phyloP scores from a whole-genome alignment of 1,140 invertebrate genomes.

The Drosophila mojavensis region DNA sequence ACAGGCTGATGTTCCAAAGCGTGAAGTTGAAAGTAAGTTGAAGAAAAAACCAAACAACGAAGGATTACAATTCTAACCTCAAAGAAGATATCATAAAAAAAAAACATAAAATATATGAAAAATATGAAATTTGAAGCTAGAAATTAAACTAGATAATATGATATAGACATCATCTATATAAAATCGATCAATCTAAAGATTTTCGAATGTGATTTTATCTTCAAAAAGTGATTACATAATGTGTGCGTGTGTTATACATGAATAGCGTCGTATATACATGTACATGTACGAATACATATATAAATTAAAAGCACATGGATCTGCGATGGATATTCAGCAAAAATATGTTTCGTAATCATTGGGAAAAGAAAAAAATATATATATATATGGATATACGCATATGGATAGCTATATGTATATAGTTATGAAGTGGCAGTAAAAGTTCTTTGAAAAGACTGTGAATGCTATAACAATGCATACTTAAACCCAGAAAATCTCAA shows the following conservation, averaged over 20 bases:
- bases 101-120: neutral
- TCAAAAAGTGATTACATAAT: slow-evolving; percentile 70
- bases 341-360: slow-evolving; percentile 75
- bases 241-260: slow-evolving; percentile 66
- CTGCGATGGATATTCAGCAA: slow-evolving; percentile 17
- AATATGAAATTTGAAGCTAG: neutral
- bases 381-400: slow-evolving; percentile 20
- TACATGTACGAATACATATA: slow-evolving; percentile 20
- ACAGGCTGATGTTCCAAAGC: slow-evolving; percentile 84
- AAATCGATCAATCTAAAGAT: neutral
- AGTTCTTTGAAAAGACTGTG: neutral
- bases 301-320: slow-evolving; percentile 15
- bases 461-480: neutral
- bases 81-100: slow-evolving; percentile 42
- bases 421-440: slow-evolving; percentile 24
- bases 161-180: neutral
- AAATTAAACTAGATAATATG: neutral
- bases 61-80: slow-evolving; percentile 78
- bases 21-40: slow-evolving; percentile 84
- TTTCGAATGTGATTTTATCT: neutral
- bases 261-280: slow-evolving; percentile 38
- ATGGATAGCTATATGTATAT: slow-evolving; percentile 2
- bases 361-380: slow-evolving; percentile 19
- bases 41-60: slow-evolving; percentile 27
- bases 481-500: neutral